These are phyloP conservation scores for Actenoides hombroni DNA, from an alignment of 2,113 vertebrate species.

Conservation along the genomic window DNA sequence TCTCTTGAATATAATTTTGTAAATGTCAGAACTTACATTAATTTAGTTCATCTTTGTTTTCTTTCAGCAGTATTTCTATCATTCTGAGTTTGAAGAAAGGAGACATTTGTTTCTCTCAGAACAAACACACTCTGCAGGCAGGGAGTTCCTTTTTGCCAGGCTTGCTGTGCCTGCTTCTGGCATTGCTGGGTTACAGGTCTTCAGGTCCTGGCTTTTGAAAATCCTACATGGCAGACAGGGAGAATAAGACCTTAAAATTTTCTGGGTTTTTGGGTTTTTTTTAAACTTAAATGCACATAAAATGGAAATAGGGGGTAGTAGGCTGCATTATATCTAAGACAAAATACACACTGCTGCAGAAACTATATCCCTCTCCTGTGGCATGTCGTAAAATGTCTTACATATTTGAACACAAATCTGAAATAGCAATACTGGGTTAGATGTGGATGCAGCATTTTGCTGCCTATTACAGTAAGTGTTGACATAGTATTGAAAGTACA, in stretches of 20 bases:
- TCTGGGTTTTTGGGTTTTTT: not conserved
- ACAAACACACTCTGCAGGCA: not conserved
- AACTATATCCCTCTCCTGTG: not conserved
- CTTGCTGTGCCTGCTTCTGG: not conserved
- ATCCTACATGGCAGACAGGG: not conserved
- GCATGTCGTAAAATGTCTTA: not conserved
- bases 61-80: not conserved
- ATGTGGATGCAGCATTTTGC: not conserved
- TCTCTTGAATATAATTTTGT: not conserved
- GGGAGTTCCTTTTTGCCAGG: not conserved
- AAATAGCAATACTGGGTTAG: conserved; percentile 25
- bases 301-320: not conserved
- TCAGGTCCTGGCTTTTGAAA: not conserved
- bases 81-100: not conserved
- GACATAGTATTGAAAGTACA: conserved; percentile 20
- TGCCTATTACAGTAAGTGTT: conserved; percentile 51
- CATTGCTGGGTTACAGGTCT: not conserved
- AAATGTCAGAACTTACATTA: not conserved
- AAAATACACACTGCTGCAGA: not conserved
- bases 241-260: not conserved
- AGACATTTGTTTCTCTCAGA: not conserved
- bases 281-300: not conserved
- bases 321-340: not conserved
- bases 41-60: not conserved
- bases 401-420: conserved; percentile 8